Evolutionary conservation across 1,140 invertebrate species (phyloP).

Genomic region (Zaprionus inermis): DNA sequence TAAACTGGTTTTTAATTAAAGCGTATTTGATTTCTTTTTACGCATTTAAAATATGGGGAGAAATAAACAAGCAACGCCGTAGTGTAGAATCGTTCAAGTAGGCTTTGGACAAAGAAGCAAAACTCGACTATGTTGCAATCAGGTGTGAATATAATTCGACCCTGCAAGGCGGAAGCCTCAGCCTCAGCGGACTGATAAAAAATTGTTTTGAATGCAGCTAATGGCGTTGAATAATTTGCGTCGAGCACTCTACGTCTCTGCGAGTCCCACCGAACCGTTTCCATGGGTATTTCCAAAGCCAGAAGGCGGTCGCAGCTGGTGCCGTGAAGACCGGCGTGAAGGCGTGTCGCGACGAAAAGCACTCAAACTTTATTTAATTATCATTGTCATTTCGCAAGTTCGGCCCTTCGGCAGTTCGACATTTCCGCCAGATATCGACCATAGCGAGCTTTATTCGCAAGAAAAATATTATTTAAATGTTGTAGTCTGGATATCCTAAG

Average conservation of each 20-base stretch:
- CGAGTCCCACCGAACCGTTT: constrained; percentile 1
- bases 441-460: constrained; percentile 24
- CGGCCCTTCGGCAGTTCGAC: not conserved
- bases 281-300: constrained; percentile 18
- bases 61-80: constrained; percentile 16
- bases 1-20: constrained; percentile 80
- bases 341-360: constrained; percentile 60
- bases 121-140: constrained; percentile 46
- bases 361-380: constrained; percentile 76
- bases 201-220: constrained; percentile 69
- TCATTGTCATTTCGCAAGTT: constrained; percentile 61
- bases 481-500: not conserved
- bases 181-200: constrained; percentile 11
- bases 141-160: constrained; percentile 67
- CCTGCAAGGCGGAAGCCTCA: constrained; percentile 4
- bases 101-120: constrained; percentile 10
- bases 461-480: constrained; percentile 28
- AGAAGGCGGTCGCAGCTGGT: constrained; percentile 30
- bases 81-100: constrained; percentile 30
- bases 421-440: not conserved
- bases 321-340: not conserved
- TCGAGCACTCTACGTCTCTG: not conserved
- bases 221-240: constrained; percentile 69
- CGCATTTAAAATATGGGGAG: not conserved
- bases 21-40: constrained; percentile 55